Evolutionary conservation across 1,140 invertebrate genomes (phyloP).

Genomic region (Aphelinus certus): DNA sequence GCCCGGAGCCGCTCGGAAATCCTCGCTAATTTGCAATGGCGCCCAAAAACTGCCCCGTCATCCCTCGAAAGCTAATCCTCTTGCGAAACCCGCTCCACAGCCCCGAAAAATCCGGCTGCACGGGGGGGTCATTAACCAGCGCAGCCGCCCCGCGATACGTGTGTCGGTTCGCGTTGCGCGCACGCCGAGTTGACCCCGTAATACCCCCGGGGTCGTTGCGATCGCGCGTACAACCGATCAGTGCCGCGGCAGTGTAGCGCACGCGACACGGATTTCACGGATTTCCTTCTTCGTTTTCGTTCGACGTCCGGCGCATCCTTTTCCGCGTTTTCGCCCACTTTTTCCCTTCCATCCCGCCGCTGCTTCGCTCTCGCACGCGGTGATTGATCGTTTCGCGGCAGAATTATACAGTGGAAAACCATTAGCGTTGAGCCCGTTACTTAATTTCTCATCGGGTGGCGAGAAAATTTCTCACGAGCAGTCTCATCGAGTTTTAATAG

Average conservation of each 20-base stretch:
- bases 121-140: constrained; percentile 22
- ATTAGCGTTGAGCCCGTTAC: too few species aligned
- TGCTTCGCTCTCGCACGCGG: too few species aligned
- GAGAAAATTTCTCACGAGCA: too few species aligned
- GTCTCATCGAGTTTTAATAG: too few species aligned
- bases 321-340: not conserved
- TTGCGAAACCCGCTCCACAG: constrained; percentile 1
- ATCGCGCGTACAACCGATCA: constrained; percentile 3
- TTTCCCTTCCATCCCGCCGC: not conserved
- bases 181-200: constrained; percentile 6
- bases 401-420: too few species aligned
- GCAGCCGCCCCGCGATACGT: not conserved
- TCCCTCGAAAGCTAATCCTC: constrained; percentile 32
- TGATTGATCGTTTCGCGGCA: too few species aligned
- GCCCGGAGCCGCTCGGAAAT: not conserved
- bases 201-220: not conserved
- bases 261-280: not conserved
- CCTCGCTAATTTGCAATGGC: constrained; percentile 15
- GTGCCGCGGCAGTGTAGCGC: not conserved
- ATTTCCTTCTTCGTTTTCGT: not conserved
- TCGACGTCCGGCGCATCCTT: not conserved
- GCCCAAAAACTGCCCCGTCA: constrained; percentile 22
- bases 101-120: constrained; percentile 1
- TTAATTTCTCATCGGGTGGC: too few species aligned
- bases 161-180: constrained; percentile 3